Evolutionary conservation across 1,140 invertebrate species (phyloP).

Genomic region (Lineus longissimus): DNA sequence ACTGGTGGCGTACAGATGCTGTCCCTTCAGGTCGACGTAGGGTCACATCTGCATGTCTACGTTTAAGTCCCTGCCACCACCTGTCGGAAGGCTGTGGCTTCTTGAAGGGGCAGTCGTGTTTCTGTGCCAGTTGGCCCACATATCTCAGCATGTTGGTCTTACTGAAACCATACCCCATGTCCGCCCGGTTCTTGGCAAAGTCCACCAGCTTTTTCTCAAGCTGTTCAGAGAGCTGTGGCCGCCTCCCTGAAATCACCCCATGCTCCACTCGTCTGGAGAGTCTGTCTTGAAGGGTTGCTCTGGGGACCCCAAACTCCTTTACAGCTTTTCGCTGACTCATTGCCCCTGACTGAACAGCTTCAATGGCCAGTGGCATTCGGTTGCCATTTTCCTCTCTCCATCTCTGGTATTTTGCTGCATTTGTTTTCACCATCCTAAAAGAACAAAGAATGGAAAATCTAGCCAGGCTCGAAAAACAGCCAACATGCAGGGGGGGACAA

Average conservation of each 20-base stretch:
- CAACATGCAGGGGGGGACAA: too few relatives aligned
- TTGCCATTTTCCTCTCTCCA: neutral
- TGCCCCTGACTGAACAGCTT: neutral
- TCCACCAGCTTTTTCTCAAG: neutral
- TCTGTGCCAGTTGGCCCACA: neutral
- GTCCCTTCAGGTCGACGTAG: neutral
- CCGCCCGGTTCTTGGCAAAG: conserved; percentile 4
- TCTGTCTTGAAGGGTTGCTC: conserved; percentile 3
- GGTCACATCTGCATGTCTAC: neutral
- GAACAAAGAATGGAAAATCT: too few relatives aligned
- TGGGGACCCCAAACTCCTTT: conserved; percentile 3
- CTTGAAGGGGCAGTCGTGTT: neutral
- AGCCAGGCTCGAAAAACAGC: too few relatives aligned
- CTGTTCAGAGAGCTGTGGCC: neutral
- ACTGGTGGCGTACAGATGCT: neutral
- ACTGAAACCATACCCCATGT: neutral
- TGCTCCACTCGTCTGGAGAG: neutral
- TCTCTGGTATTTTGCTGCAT: too few relatives aligned
- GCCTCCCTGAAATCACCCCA: neutral
- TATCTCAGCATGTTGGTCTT: neutral
- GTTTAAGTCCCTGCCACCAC: neutral
- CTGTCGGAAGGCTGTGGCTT: neutral
- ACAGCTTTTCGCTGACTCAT: neutral
- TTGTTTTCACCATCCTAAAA: too few relatives aligned
- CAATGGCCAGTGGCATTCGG: neutral